Base-by-base conservation (phyloP, 2,113 vertebrate species). In the Tachysurus vachellii region DNA sequence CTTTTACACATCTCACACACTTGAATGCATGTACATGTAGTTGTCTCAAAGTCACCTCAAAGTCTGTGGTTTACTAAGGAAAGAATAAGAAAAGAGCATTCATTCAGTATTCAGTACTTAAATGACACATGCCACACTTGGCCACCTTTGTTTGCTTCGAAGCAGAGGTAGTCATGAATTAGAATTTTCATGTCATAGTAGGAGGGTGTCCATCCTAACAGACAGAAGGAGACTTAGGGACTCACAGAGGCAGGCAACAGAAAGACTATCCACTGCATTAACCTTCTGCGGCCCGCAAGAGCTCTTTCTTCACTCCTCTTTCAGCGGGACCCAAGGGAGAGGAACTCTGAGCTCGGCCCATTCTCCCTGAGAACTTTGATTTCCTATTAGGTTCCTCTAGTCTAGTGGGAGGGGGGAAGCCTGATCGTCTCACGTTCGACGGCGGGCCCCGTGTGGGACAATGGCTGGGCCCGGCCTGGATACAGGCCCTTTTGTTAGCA, bases 311-410 rank as follows among this genome's bases (percentile, higher is more conserved):
- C 97, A 96, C 97, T 98, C 96, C 97, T 99, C 98, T 99, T 99
- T 99, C 97, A 99, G 96, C 97, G 80, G 93, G 96, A 93, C 98
- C 96, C 98, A 96, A 94, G 98, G 98, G 98, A 99, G 94, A 95
- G 97, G 98, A 94, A 98, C 94, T 95, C 96, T 98, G 96, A 99
- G 97, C 97, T 96, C 93, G 91, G 93, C 90, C 97, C 97, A 98
- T 99, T 99, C 97, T 98, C 95, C 94, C 91, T 90, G 92, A 93
- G 88, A 98, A 98, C 98, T 99, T 99, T 99, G 98, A 99, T 99
- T 99, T 94, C 90, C 97, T 97, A 99, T 99, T 99, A 96, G 98
- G 97, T 99, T 99, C 97, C 98, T 95, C 94, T 95, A 97, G 96
- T 95, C 71, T 75, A 54, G 59, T 61, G 75, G 71, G 86, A 84